Evolutionary conservation across 1,140 invertebrate genomes (phyloP), one percentile per base, ranked within the genome.

Genomic region (Drosophila pseudoobscura): DNA sequence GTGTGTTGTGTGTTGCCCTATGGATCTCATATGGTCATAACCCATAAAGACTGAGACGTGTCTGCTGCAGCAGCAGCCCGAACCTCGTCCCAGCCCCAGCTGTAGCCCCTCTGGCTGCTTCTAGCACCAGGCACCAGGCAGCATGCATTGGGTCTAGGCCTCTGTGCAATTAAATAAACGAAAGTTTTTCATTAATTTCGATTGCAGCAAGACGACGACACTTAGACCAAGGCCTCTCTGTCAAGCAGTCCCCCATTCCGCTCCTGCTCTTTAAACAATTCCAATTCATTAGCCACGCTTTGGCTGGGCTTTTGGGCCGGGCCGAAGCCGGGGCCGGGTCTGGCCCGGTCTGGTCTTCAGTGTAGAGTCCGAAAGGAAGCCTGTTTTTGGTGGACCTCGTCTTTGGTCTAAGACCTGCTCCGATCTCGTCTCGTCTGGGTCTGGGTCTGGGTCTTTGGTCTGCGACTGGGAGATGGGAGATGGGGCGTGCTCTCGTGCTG

Each of bases 161-260:
- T 72, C 80, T 71, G 78, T 82, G 82, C 83, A 85, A 85, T 85
- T 85, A 85, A 85, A 85, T 88, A 82, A 85, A 85, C 82, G 82
- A 85, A 85, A 85, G 82, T 85, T 85, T 75, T 85, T 88, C 78
- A 85, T 87, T 85, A 87, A 87, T 87, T 85, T 87, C 82, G 77
- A 85, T 87, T 85, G 82, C 80, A 87, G 74, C 72, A 56, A 80
- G 63, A 56, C 50, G 74, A 78, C 71, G 80, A 87, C 77, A 77
- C 73, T 73, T 72, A 53, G 77, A 62, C 76, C 76, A 75, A 61
- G 51, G 63, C 43, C 17, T 58, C 59, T 43, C 57, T 26, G 24
- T 4, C 4, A 26, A 5, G 24, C 56, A 45, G 31, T 46, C 22
- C 51, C 29, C 44, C 55, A 8, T 47, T 15, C 5, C 45, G 17